Conservation (phyloP, 1,140 invertebrate species). For the Rhynchophorus ferrugineus region DNA sequence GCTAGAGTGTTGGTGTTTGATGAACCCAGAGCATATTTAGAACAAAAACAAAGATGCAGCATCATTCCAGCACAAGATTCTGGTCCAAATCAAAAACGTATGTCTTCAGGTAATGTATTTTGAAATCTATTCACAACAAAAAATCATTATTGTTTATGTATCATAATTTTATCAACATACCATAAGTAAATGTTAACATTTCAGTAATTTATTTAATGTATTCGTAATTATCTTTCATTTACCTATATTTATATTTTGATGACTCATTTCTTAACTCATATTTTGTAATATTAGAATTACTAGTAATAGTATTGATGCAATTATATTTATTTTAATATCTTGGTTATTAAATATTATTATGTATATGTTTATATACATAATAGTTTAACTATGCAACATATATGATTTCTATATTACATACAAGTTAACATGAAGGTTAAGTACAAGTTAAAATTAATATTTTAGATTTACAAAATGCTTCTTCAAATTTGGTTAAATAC, state of each 20-base stretch:
- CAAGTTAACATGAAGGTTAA: no score
- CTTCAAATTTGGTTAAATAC: constrained; percentile 78
- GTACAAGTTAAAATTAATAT: no score
- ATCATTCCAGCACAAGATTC: constrained; percentile 17
- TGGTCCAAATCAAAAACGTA: constrained; percentile 11
- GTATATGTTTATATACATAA: no score
- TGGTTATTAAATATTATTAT: no score
- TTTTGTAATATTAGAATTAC: background rate
- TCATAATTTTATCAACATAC: background rate
- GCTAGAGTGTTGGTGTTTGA: constrained; percentile 49
- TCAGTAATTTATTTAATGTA: background rate
- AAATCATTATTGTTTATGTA: background rate
- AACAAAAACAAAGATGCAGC: constrained; percentile 26
- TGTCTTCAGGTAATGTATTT: constrained; percentile 13
- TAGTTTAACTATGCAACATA: no score
- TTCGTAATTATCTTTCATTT: background rate
- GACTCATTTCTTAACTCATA: constrained; percentile 1
- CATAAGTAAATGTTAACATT: background rate
- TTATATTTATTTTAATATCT: background rate
- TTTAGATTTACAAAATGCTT: constrained; percentile 31
- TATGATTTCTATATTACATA: no score
- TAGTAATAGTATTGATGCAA: background rate
- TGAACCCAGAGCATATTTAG: constrained; percentile 27
- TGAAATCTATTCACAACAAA: background rate
- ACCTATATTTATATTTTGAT: background rate